Conservation (phyloP, 2,888 invertebrate genomes). For the Orchesellides sinensis region DNA sequence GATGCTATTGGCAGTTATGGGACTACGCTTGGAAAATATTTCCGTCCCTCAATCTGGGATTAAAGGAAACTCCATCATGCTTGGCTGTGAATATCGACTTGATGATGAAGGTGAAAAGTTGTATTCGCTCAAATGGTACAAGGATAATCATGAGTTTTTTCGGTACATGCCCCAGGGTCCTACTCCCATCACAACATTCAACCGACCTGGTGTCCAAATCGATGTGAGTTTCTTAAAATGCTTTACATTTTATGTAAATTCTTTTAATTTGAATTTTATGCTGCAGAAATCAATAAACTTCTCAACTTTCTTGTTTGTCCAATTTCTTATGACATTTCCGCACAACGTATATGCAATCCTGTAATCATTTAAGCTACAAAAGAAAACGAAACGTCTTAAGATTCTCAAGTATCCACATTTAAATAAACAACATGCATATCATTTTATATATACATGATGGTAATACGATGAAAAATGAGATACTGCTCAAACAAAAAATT, state of each 20-base stretch:
- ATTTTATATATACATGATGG: too few species aligned
- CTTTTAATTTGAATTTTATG: not conserved
- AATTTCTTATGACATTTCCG: not conserved
- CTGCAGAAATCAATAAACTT: not conserved
- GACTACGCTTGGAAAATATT: slow-evolving; percentile 58
- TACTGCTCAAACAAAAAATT: not conserved
- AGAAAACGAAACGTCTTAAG: too few species aligned
- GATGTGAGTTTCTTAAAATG: slow-evolving; percentile 44
- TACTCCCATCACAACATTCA: slow-evolving; percentile 29
- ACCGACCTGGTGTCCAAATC: slow-evolving; percentile 45
- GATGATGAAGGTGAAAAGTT: slow-evolving; percentile 43
- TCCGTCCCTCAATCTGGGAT: slow-evolving; percentile 62
- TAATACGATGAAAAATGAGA: not conserved
- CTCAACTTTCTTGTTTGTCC: not conserved
- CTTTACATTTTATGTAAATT: too few species aligned
- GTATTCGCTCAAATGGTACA: slow-evolving; percentile 56
- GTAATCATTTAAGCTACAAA: too few species aligned
- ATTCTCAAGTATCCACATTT: too few species aligned
- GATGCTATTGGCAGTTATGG: slow-evolving; percentile 64
- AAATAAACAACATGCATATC: too few species aligned
- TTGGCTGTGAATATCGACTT: slow-evolving; percentile 58
- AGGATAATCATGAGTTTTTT: slow-evolving; percentile 58
- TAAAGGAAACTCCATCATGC: slow-evolving; percentile 49
- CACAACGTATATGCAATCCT: too few species aligned
- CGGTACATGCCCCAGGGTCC: slow-evolving; percentile 38